Percentiles rank a stretch among this genome's conserved stretches.
Conservation (phyloP, 2,113 vertebrate species). For the Alouatta palliata region DNA sequence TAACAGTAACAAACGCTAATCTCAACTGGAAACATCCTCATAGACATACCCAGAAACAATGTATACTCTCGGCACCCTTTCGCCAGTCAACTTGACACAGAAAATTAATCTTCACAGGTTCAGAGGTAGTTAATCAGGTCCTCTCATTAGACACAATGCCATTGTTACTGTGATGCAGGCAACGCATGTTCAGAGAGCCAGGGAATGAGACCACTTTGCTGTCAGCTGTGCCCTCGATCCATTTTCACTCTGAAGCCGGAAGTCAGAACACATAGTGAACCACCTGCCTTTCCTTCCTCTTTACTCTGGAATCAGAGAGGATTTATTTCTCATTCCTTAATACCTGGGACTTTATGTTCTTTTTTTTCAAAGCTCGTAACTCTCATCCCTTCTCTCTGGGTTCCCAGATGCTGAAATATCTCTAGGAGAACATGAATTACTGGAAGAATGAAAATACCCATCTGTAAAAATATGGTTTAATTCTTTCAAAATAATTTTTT, state of each 20-base stretch:
- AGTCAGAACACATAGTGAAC: neutral
- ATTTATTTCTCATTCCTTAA: neutral
- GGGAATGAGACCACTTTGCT: accelerated
- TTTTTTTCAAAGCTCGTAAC: neutral
- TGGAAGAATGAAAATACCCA: neutral
- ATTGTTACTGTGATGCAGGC: too few species aligned
- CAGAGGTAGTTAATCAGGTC: neutral
- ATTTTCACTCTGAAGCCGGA: neutral
- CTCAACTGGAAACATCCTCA: neutral
- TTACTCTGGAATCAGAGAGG: neutral
- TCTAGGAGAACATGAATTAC: neutral
- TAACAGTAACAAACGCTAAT: neutral
- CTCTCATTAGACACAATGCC: too few species aligned
- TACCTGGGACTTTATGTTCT: neutral
- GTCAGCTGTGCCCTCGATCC: neutral
- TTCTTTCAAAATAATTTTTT: neutral
- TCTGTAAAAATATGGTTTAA: neutral
- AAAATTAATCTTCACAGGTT: neutral
- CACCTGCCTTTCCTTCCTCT: neutral
- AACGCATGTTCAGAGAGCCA: neutral
- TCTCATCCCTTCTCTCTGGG: neutral
- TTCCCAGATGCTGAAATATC: neutral
- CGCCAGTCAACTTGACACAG: neutral
- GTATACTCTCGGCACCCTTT: neutral
- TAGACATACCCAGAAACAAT: neutral